phyloP scores from a whole-genome alignment of 2,888 invertebrate species.

The Heteromurus nitidus region DNA sequence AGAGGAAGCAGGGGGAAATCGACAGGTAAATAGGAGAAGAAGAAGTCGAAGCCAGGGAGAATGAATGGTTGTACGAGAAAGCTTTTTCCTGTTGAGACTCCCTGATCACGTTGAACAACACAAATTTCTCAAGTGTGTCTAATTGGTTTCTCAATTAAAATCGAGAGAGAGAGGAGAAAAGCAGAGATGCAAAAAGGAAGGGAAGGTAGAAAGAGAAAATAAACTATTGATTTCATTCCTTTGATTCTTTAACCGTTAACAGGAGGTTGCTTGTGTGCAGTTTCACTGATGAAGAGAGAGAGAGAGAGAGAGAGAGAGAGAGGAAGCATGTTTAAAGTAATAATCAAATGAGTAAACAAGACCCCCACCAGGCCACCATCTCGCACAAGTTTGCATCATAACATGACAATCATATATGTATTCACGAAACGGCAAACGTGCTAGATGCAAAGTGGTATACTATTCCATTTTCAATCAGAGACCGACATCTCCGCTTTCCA shows the following conservation, averaged over 20 bases:
- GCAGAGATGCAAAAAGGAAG: constrained; percentile 26
- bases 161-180: constrained; percentile 28
- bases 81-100: constrained; percentile 58
- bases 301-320: too few relatives aligned
- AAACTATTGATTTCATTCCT: constrained; percentile 73
- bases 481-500: too few relatives aligned
- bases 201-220: constrained; percentile 59
- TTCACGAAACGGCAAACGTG: too few relatives aligned
- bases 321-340: too few relatives aligned
- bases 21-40: constrained; percentile 33
- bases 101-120: constrained; percentile 40
- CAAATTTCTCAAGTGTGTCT: constrained; percentile 56
- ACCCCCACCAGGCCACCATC: too few relatives aligned
- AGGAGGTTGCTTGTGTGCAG: too few relatives aligned
- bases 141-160: constrained; percentile 66
- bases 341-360: too few relatives aligned
- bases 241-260: constrained; percentile 21
- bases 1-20: constrained; percentile 22
- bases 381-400: too few relatives aligned
- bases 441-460: too few relatives aligned
- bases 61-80: constrained; percentile 26
- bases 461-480: too few relatives aligned
- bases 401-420: too few relatives aligned
- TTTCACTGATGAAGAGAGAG: too few relatives aligned
- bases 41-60: constrained; percentile 11